Base-by-base conservation (phyloP, 2,888 invertebrate genomes). In the Acronicta alni region DNA sequence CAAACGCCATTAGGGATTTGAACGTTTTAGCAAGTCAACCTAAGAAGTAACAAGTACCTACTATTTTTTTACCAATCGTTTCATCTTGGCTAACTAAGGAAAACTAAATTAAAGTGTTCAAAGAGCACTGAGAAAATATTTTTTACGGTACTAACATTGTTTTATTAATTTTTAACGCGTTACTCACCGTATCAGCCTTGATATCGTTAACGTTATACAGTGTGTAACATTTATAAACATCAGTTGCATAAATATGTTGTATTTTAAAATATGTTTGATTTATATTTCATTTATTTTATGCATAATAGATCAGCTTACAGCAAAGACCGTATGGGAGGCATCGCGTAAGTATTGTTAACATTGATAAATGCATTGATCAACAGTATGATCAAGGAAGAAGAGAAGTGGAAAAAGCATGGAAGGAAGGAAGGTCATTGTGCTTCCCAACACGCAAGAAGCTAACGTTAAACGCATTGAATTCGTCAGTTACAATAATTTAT, bases 1-100 rank as follows among this genome's bases (percentile, higher is more conserved):
- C 96, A 79, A 97, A 97, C 84, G 99, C 99, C 84, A 97, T 99
- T 81, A 94, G 95, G 63, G 98, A 98, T 87, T 95, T 99, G 76
- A 96, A 96, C 75, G 91, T 90, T 38, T 92, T 98, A 71, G 96
- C 98, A 57, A 88, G 89, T 58, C 75, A 51, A 15, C 6, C 42
- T 39, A 17, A 61, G 9, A 66, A 49, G 20, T 66, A 46, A 53
- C 16, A 20, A 39, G n/a, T n/a, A n/a, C n/a, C n/a, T n/a, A 16
- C 2, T n/a, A 10, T 16, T 8, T 15, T 3, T 44, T 17, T 5
- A 6, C 5, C 23, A 20, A 2, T 30, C 12, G 5, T 35, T 9
- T 32, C 9, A 48, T 55, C 45, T n/a, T 46, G 7, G 6, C 10
- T 9, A 8, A 30, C n/a, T 15, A 41, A 26, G 3, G 12, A 15